These are phyloP conservation scores for Tipula unca DNA, from an alignment of 2,888 invertebrate species.

Conservation along the genomic window DNA sequence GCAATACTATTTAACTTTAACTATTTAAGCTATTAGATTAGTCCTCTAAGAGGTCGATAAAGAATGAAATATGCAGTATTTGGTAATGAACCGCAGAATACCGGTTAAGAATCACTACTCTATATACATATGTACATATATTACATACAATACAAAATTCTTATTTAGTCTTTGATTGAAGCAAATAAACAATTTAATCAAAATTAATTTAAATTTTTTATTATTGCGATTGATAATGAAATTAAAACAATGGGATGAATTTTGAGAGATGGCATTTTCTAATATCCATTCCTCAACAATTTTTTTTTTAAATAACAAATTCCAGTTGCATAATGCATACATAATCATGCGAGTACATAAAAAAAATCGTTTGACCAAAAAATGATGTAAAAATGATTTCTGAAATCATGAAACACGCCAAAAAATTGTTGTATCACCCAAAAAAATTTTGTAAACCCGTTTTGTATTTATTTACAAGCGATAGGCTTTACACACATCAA, in stretches of 20 bases:
- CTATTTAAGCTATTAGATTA: too few species aligned
- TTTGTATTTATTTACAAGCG: neutral
- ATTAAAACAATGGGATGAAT: neutral
- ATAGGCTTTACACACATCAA: neutral
- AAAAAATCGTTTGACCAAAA: neutral
- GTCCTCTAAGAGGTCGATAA: too few species aligned
- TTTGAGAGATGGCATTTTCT: neutral
- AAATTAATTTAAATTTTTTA: neutral
- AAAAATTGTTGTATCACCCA: neutral
- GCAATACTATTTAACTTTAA: too few species aligned
- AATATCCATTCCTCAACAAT: neutral
- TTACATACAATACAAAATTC: neutral
- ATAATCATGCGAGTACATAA: neutral
- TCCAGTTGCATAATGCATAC: neutral
- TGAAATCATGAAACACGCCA: neutral
- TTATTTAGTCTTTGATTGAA: neutral
- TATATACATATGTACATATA: neutral
- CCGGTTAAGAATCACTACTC: neutral
- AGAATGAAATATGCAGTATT: too few species aligned
- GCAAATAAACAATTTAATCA: neutral
- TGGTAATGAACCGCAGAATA: neutral
- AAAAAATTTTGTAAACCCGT: neutral
- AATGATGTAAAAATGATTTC: neutral
- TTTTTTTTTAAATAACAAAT: neutral
- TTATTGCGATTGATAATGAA: neutral